Percentiles rank a stretch among this genome's conserved stretches.
Conservation (phyloP, 2,113 vertebrate species). For the Heliornis fulica region DNA sequence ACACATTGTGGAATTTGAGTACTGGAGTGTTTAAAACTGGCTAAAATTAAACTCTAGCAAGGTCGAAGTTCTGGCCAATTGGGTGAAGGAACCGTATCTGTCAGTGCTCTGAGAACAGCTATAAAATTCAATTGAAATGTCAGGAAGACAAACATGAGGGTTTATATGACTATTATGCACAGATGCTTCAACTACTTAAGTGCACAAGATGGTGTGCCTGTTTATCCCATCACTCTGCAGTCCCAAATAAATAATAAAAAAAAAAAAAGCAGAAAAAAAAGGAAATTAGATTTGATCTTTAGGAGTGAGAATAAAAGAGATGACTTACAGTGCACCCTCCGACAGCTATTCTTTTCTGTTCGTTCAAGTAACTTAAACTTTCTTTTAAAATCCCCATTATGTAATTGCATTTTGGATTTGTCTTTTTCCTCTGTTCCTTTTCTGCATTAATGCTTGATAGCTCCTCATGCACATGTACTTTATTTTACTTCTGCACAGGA, state of each 20-base stretch:
- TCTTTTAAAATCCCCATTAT: neutral
- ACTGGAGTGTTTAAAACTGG: neutral
- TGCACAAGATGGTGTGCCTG: neutral
- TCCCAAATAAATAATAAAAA: neutral
- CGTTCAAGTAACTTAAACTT: neutral
- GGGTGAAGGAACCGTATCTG: neutral
- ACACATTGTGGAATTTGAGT: neutral
- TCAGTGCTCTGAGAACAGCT: neutral
- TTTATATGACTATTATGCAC: neutral
- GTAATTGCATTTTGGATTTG: neutral
- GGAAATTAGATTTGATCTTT: neutral
- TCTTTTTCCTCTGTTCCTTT: neutral
- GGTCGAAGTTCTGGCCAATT: neutral
- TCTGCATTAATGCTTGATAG: neutral
- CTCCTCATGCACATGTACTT: neutral
- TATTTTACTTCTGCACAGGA: neutral
- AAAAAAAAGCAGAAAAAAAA: too few species aligned
- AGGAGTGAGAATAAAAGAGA: neutral
- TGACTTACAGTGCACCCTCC: neutral
- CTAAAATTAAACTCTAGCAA: neutral
- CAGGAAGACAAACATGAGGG: neutral
- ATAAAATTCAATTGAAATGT: neutral
- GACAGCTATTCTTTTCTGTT: neutral
- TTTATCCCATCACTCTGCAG: neutral
- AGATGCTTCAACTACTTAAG: neutral